Base-by-base conservation (phyloP, 2,113 vertebrate species). In the Gorsachius goisagi region DNA sequence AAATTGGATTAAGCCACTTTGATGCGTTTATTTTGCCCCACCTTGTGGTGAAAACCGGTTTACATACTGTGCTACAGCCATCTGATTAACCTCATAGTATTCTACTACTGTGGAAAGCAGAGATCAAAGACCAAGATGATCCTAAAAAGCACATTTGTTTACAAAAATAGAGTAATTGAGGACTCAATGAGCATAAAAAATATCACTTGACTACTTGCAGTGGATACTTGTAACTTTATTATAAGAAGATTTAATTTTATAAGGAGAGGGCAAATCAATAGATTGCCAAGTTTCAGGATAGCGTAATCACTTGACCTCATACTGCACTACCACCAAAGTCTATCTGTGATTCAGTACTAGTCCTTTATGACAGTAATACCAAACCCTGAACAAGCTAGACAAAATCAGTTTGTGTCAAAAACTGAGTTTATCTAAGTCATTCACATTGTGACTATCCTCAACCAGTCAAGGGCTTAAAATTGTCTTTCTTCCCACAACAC, bases 21-120 rank as follows among this genome's bases (percentile, higher is more conserved):
- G 63, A 83, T 80, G 45, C 4, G 4, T 92, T 93, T 90, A 37
- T 79, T 96, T 90, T 96, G 72, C 94, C 67, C 94, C 95, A 59
- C 76, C 90, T 95, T 93, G 92, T 95, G 95, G 94, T 84, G 86
- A 92, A 93, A 93, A 21, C 3, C 59, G 58, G 72, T 77, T 92
- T 23, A 86, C 50, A 62, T 62, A 35, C 24, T 26, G 22, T 49
- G 24, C 33, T 85, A 64, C 14, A 88, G n/a, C 9, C 44, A 49
- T 28, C 12, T 64, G 33, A 79, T 49, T 49, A 9, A 85, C 18
- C 45, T 52, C 35, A 30, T 5, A 45, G 30, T 32, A 27, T 23
- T 41, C 37, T 28, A 44, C 39, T 62, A 28, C 21, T 10, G 9
- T 6, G 11, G 26, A 80, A 69, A 83, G 3, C 15, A 53, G 28